Conservation (phyloP, 2,888 invertebrate species). For the Alsophila aescularia region DNA sequence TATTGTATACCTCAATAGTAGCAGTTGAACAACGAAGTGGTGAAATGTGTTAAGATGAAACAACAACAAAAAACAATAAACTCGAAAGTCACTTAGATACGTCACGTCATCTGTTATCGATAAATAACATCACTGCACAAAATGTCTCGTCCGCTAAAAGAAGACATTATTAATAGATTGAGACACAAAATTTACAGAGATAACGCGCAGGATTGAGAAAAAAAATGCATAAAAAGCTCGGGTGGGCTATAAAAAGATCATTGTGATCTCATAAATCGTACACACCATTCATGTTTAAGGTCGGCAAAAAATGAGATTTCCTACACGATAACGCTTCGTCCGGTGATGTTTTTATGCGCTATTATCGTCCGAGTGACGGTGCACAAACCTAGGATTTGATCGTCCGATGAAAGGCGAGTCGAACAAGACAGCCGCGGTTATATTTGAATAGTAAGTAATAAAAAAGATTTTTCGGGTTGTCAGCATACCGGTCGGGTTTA, state of each 20-base stretch:
- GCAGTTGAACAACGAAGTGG: too few relatives aligned
- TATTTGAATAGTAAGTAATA: conserved; percentile 22
- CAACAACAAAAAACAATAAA: conserved; percentile 23
- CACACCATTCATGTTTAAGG: conserved; percentile 79
- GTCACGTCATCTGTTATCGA: conserved; percentile 60
- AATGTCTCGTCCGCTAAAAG: conserved; percentile 71
- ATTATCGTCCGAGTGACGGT: conserved; percentile 53
- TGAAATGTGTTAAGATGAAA: too few relatives aligned
- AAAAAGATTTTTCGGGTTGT: conserved; percentile 30
- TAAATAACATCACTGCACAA: conserved; percentile 62
- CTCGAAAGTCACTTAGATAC: conserved; percentile 47
- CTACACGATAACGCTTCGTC: conserved; percentile 76
- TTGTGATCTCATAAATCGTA: conserved; percentile 82
- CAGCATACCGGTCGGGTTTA: conserved; percentile 39
- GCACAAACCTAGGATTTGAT: conserved; percentile 47
- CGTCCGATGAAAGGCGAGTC: conserved; percentile 41
- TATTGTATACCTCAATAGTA: neutral
- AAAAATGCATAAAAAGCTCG: conserved; percentile 60
- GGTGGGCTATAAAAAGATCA: conserved; percentile 76
- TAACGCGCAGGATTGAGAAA: conserved; percentile 58
- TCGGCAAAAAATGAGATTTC: conserved; percentile 77
- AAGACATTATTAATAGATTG: conserved; percentile 83
- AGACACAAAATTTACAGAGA: conserved; percentile 79
- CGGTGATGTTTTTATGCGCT: conserved; percentile 67
- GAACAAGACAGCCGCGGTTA: conserved; percentile 8